A percentile compares a stretch with the other conserved stretches of the same genome.
Evolutionary conservation across 2,797 vertebrate species (phyloP).

Genomic region (Cynopterus sphinx): DNA sequence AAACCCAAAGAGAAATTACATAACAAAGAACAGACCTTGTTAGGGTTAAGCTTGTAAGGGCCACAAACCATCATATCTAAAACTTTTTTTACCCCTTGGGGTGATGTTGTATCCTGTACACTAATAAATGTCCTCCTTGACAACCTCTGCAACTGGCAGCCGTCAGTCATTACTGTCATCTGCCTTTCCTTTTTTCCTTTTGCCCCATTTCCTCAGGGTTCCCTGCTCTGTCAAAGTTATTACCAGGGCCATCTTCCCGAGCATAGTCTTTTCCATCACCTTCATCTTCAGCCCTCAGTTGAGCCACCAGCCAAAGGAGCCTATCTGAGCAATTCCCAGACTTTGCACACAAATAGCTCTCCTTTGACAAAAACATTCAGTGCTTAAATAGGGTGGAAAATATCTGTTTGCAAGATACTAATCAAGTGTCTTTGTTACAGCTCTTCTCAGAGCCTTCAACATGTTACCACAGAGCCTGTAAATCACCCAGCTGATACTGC

Average conservation of each 20-base stretch:
- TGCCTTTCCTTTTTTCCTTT: not conserved
- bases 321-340: not conserved
- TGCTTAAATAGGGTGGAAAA: not conserved
- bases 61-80: not conserved
- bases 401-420: not conserved
- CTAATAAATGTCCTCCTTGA: rapidly evolving
- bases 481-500: not conserved
- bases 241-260: not conserved
- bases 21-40: not conserved
- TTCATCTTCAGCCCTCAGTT: not conserved
- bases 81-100: not conserved
- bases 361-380: not conserved
- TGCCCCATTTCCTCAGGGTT: not conserved
- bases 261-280: not conserved
- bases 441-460: not conserved
- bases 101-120: not conserved
- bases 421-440: not conserved
- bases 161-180: no score
- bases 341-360: not conserved
- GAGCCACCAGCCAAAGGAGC: not conserved
- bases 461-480: not conserved
- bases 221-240: not conserved
- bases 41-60: not conserved
- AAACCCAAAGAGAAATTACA: not conserved
- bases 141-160: not conserved